phyloP scores from a whole-genome alignment of 2,113 vertebrate genomes.

The Limnothrissa miodon region DNA sequence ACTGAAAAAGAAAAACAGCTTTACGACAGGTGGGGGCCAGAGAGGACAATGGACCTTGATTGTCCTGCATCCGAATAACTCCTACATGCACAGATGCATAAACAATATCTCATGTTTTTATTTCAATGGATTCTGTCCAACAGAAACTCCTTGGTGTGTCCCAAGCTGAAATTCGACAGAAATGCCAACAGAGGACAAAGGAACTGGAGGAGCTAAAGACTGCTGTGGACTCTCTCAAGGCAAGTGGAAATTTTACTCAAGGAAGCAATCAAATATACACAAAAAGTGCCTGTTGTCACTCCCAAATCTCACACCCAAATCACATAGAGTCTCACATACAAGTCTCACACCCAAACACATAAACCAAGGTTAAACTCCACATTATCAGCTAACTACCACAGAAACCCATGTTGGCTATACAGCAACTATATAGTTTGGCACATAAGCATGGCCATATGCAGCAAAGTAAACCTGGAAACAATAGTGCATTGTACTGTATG shows the following conservation, averaged over 20 bases:
- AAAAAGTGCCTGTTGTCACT: conserved; percentile 16
- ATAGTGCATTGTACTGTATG: background rate
- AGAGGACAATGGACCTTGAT: conserved; percentile 47
- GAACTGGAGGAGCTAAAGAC: conserved; percentile 77
- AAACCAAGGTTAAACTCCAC: conserved; percentile 13
- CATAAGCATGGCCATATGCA: background rate
- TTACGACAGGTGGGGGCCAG: conserved; percentile 21
- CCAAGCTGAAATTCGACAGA: conserved; percentile 75
- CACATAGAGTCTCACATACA: conserved; percentile 21
- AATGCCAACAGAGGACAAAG: conserved; percentile 76
- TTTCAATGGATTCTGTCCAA: conserved; percentile 17
- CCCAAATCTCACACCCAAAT: conserved; percentile 25
- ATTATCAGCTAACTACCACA: background rate
- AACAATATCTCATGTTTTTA: background rate
- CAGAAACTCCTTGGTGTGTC: conserved; percentile 78
- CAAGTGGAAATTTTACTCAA: conserved; percentile 41
- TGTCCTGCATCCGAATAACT: conserved; percentile 51
- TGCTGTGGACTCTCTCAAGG: conserved; percentile 75
- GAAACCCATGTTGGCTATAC: background rate
- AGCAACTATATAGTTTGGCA: background rate
- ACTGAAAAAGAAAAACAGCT: background rate
- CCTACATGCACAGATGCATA: conserved; percentile 23
- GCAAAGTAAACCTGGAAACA: background rate
- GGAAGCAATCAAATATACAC: background rate
- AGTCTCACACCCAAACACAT: too few species aligned